Evolutionary conservation across 2,113 vertebrate species (phyloP), one percentile per base, ranked within the genome.

Genomic region (Spea bombifrons): DNA sequence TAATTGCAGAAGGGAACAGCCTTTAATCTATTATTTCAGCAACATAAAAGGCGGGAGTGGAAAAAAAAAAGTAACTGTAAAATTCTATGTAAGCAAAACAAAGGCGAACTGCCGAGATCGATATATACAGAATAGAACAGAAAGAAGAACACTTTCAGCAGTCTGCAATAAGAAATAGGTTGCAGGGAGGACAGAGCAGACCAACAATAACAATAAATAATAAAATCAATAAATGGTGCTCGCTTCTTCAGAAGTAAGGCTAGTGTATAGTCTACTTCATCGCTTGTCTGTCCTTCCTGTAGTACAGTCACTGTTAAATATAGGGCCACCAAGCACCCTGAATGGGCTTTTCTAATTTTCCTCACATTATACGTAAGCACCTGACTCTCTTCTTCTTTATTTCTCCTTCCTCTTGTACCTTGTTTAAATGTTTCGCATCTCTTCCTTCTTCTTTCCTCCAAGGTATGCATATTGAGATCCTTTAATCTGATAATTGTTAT

Each of bases 1-100:
- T 80, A 80, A 74, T 80, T 80, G 71, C 71, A 80, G 78, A 80
- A 74, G 52, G 64, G 78, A 80, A 64, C 78, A 80, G 71, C 55
- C 71, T 74, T 64, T 66, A 67, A 55, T 75, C 74, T 67, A 75
- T 75, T 80, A 80, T 80, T 80, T 74, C 71, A 80, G 43, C 47
- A 74, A 68, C 50, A 74, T 80, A 80, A 80, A 80, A 80, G 76
- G 49, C 59, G 65, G 10, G 47, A 66, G 71, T n/a, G 9, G 50
- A 71, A 55, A 66, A 70, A 74, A 76, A 80, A 64, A 66, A 74
- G 78, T 67, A 80, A 65, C 73, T 80, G 71, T 66, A 66, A 74
- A 80, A 74, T 80, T 80, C 71, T 74, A 59, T 80, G 78, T 48
- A 67, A 74, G 78, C 71, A 57, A 80, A 80, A 74, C 78, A 80